Evolutionary conservation across 2,888 invertebrate species (phyloP), one percentile per base, ranked within the genome.

Genomic region (Seira musarum): DNA sequence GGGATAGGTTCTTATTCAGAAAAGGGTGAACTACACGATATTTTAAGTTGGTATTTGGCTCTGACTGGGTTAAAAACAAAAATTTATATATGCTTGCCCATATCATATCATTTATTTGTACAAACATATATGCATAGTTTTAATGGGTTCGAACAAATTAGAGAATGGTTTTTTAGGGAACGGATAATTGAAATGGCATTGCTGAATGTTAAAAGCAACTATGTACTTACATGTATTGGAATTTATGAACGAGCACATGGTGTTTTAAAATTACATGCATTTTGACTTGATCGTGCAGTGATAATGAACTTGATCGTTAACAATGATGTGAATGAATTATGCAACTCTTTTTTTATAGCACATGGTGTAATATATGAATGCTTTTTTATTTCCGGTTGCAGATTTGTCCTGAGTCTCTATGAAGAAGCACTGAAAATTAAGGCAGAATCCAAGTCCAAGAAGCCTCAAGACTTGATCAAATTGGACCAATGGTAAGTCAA

Each of bases 391-490:
- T 61, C 63, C 35, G 57, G 30, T 67, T 63, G 30, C 81, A 86
- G 86, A 89, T 93, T 94, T 91, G 95, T 96, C 89, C 92, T 95
- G 89, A 94, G 94, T 91, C 91, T 96, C 88, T 97, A 97, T 91
- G 96, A 96, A 88, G 93, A 96, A 91, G 96, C 96, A 87, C 91
- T 97, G 87, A 93, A 93, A 91, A 90, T 96, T 87, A 97, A 96
- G 91, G 96, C 97, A 84, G 95, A 96, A 90, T 93, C 92, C 90
- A 95, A 94, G 90, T 93, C 93, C 89, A 96, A 96, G 92, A 97
- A 95, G 91, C 95, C 96, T 77, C 96, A 96, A 90, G 97, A 97
- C 90, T 92, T 96, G 89, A 94, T 97, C 90, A 96, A 96, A 91
- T 92, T 97, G 91, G 97, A 97, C 91, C 94, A 95, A 90, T 97